Base-by-base conservation (phyloP, 2,888 invertebrate species). In the Andrena camellia region DNA sequence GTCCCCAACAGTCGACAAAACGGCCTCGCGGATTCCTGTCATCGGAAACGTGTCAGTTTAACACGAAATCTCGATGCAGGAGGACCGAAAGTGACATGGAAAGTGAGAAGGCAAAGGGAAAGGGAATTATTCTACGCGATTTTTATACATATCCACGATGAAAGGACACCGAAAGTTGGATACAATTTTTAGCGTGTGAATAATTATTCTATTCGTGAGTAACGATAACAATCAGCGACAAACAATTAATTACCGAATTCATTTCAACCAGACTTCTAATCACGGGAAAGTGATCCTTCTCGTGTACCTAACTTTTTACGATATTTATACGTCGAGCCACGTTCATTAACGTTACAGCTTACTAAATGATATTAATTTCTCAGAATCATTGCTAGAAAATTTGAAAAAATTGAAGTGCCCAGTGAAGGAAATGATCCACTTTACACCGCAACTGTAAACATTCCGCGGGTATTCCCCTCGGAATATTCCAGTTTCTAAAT, bases 31-130 rank as follows among this genome's bases (percentile, higher is more conserved):
- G 90, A 91, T 89, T 91, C 88, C 90, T 91, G 90, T 91, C 91
- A 91, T 90, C 90, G 91, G 90, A 92, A 92, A 90, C 90, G 88
- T 90, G 89, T 90, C 92, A 93, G 93, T 93, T 93, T 92, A 90
- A 89, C 90, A 91, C 91, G 92, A 92, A 92, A 92, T 93, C 92
- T 91, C 92, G 91, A 88, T 89, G 91, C 88, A 90, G 88, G 74
- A 88, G 89, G 90, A 90, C 89, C 85, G 74, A 81, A 63, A 77
- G 76, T 80, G 84, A 72, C 42, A 75, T 62, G 62, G 67, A 77
- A 52, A 77, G 76, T 74, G 72, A 63, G 31, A 67, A 63, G 33
- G 17, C 31, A 42, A 31, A 71, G n/a, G 59, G 33, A 20, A 42
- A 42, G 42, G 20, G 70, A 31, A 64, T 33, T 48, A 33, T 13